phyloP scores from a whole-genome alignment of 1,140 invertebrate genomes.

The Helicoverpa armigera region DNA sequence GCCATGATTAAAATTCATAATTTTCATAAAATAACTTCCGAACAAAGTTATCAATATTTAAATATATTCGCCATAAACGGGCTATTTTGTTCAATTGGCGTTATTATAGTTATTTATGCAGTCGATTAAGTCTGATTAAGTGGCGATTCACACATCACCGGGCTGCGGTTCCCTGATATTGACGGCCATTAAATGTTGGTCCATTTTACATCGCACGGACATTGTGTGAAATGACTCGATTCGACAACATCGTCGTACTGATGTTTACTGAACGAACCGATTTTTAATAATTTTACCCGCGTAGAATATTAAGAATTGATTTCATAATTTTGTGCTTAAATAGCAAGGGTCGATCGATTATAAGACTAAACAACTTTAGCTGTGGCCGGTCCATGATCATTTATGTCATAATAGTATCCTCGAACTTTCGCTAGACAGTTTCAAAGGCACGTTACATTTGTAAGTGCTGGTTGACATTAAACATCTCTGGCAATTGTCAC shows the following conservation, averaged over 20 bases:
- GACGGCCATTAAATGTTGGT: conserved; percentile 34
- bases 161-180: conserved; percentile 22
- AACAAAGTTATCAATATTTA: conserved; percentile 10
- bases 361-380: no score
- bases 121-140: conserved; percentile 45
- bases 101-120: conserved; percentile 46
- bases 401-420: no score
- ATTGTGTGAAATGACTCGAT: conserved; percentile 11
- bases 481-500: no score
- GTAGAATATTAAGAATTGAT: no score
- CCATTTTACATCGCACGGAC: conserved; percentile 26
- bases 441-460: no score
- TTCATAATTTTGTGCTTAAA: no score
- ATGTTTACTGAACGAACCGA: neutral
- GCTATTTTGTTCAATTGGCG: conserved; percentile 18
- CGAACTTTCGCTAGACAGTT: no score
- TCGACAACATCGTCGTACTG: neutral
- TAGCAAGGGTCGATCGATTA: no score
- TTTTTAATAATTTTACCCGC: neutral
- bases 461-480: no score
- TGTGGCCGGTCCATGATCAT: no score
- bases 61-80: conserved; percentile 21
- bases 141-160: conserved; percentile 38
- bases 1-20: neutral
- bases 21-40: neutral